Base-by-base conservation (phyloP, 2,888 invertebrate species). In the Acleris sparsana region DNA sequence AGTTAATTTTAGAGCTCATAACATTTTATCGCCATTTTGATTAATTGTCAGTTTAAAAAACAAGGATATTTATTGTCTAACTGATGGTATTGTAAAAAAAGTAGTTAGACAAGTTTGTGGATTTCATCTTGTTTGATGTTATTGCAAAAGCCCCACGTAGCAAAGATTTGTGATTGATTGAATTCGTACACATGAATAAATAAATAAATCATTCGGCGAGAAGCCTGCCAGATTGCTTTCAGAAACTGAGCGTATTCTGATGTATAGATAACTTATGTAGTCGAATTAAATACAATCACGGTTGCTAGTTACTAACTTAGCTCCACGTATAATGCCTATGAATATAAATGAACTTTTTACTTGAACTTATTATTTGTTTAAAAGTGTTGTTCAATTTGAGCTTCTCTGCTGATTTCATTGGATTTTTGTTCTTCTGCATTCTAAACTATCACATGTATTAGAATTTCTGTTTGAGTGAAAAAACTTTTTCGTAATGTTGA, bases 1-100 rank as follows among this genome's bases (percentile, higher is more conserved):
- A 53, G 59, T 59, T 59, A 53, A 53, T 53, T 64, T 64, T 53
- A 64, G 59, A 39, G 25, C 48, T 43, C 53, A 59, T 64, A 59
- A 64, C 57, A 49, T 48, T 64, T 59, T 49, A 59, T 53, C 59
- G 25, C 16, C 43, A 18, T 53, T 64, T 59, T 53, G 29, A 63
- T 59, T 48, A 46, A 63, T 53, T 53, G 53, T 53, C 58, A 33
- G 53, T 5, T 18, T 18, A 13, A 53, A 64, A 29, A 20, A 63
- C 25, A n/a, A 18, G 43, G 53, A 64, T 49, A 59, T 48, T 16
- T n/a, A n/a, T n/a, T n/a, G n/a, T n/a, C 5, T 20, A 55, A 48
- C 43, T 11, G 22, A 55, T 17, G 17, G 6, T 22, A 18, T 3
- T 29, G 13, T 48, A 58, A 29, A n/a, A 29, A 58, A 13, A 58